Conservation (phyloP, 2,888 invertebrate genomes). For the Prenolepis imparis region DNA sequence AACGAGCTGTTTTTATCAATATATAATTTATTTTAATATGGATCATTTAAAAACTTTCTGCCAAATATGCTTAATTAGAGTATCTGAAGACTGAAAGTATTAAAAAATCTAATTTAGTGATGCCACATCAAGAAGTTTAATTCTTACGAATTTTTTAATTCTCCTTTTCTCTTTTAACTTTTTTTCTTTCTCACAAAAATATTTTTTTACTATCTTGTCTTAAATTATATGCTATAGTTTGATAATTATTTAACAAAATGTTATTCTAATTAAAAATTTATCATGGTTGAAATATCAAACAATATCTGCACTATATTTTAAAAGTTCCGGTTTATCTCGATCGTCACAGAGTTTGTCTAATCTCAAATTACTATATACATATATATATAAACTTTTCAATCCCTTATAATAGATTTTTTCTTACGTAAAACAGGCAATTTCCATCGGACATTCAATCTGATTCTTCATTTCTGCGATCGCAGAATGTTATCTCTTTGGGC, state of each 20-base stretch:
- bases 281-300: not conserved
- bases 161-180: not conserved
- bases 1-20: not conserved
- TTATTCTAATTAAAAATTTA: not conserved
- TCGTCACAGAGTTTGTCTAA: not conserved
- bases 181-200: not conserved
- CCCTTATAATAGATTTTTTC: not conserved
- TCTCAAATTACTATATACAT: not conserved
- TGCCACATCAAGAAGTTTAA: not conserved
- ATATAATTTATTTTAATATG: not conserved
- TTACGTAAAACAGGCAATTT: not conserved
- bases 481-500: slow-evolving; percentile 48
- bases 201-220: not conserved
- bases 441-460: slow-evolving; percentile 60
- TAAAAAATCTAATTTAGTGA: not conserved
- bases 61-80: not conserved
- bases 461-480: slow-evolving; percentile 65
- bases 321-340: not conserved
- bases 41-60: not conserved
- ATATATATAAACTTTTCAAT: not conserved
- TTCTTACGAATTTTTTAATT: not conserved
- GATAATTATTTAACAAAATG: not conserved
- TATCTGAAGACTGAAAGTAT: not conserved
- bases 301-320: not conserved
- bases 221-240: not conserved